Evolutionary conservation across 92 coral and sea anemone species (phyloP).

Genomic region (Galaxea fascicularis): DNA sequence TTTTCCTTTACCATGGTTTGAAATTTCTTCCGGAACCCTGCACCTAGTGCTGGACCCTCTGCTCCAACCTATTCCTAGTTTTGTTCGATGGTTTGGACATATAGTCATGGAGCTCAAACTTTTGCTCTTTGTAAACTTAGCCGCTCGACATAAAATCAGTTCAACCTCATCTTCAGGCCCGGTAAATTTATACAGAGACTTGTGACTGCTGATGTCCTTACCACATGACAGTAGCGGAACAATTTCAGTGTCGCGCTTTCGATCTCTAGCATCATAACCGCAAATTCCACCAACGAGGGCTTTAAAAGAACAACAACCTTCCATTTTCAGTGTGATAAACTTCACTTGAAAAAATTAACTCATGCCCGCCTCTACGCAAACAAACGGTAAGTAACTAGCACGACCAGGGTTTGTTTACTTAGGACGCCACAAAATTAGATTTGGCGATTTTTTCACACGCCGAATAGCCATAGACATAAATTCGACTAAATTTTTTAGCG

Average conservation of each 20-base stretch:
- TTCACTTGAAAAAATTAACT: no score
- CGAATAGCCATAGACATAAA: no score
- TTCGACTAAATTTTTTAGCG: no score
- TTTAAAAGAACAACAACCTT: constrained; percentile 69
- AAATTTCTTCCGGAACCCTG: constrained; percentile 66
- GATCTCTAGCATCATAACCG: constrained; percentile 62
- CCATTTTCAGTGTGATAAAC: constrained; percentile 42
- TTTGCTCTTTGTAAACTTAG: constrained; percentile 45
- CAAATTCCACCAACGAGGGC: constrained; percentile 72
- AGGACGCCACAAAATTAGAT: no score
- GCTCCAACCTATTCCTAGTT: constrained; percentile 75
- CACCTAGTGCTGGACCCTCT: constrained; percentile 75
- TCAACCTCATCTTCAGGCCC: constrained; percentile 75
- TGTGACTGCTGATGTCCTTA: constrained; percentile 54
- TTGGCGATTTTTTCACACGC: no score
- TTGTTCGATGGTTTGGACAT: constrained; percentile 75
- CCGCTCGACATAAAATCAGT: constrained; percentile 70
- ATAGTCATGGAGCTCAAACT: constrained; percentile 62
- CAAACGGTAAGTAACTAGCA: not conserved
- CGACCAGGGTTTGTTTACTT: constrained; percentile 4
- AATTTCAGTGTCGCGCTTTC: constrained; percentile 65
- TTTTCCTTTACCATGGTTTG: constrained; percentile 67
- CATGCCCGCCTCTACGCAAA: not conserved
- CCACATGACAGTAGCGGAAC: constrained; percentile 63
- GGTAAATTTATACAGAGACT: constrained; percentile 50